phyloP scores from a whole-genome alignment of 2,113 vertebrate species.

The Bettongia penicillata region DNA sequence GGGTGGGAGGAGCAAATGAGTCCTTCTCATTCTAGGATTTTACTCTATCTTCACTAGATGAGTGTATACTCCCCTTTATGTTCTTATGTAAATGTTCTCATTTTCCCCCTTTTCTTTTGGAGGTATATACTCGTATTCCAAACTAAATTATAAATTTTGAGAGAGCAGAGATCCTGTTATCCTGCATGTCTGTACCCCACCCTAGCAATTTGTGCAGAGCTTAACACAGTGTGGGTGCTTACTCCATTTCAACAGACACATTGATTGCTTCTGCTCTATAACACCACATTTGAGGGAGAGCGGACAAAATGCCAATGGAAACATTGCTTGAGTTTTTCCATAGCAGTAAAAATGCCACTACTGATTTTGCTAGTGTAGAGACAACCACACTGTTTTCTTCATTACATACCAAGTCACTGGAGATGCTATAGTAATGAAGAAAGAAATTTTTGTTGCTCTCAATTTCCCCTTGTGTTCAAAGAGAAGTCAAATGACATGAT shows the following conservation, averaged over 20 bases:
- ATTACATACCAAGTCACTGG: too few relatives aligned
- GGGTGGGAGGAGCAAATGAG: background rate
- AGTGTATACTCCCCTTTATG: background rate
- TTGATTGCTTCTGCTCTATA: background rate
- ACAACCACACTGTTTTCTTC: background rate
- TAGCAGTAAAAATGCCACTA: background rate
- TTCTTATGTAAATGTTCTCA: background rate
- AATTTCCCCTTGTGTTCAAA: too few relatives aligned
- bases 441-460: too few relatives aligned
- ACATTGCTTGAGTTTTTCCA: background rate
- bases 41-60: background rate
- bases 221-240: background rate
- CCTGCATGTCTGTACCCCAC: background rate
- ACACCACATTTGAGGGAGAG: background rate
- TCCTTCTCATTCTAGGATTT: background rate
- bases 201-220: background rate
- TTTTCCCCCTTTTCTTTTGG: background rate
- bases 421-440: too few relatives aligned
- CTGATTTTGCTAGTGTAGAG: background rate
- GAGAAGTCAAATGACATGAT: too few relatives aligned
- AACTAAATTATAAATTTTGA: background rate
- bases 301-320: background rate
- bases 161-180: background rate
- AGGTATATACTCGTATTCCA: background rate
- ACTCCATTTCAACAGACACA: background rate